Percentiles rank a stretch among this genome's conserved stretches.
Conservation (phyloP, 2,888 invertebrate genomes). For the Brenthis hecate region DNA sequence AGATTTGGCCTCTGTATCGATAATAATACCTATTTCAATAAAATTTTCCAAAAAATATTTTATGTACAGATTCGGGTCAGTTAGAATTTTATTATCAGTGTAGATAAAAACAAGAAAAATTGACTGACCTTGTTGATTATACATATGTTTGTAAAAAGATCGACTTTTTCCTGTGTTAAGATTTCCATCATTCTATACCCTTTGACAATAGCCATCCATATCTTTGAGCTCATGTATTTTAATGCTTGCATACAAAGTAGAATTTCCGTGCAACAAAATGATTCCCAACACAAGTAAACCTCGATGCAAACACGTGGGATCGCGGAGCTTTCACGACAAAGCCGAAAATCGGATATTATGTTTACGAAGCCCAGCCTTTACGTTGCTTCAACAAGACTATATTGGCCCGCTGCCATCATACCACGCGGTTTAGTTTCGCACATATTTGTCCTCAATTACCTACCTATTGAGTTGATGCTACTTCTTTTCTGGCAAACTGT, state of each 20-base stretch:
- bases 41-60: too few relatives aligned
- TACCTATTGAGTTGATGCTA: conserved; percentile 37
- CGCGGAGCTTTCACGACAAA: conserved; percentile 34
- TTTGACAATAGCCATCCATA: too few relatives aligned
- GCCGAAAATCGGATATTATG: conserved; percentile 50
- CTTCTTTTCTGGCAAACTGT: conserved; percentile 30
- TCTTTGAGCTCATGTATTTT: conserved; percentile 8
- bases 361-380: conserved; percentile 36
- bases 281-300: conserved; percentile 23
- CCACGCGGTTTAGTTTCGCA: conserved; percentile 39
- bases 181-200: too few relatives aligned
- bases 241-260: conserved; percentile 6
- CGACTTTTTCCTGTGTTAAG: too few relatives aligned
- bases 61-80: too few relatives aligned
- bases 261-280: conserved; percentile 27
- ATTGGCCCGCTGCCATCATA: conserved; percentile 42
- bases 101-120: too few relatives aligned
- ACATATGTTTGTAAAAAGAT: too few relatives aligned
- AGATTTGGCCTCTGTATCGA: too few relatives aligned
- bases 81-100: too few relatives aligned
- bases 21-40: too few relatives aligned
- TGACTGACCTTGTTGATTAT: too few relatives aligned
- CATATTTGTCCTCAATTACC: conserved; percentile 42
- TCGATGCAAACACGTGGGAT: conserved; percentile 27
- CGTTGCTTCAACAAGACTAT: conserved; percentile 36